phyloP scores from a whole-genome alignment of 2,113 vertebrate genomes.

The Sinocyclocheilus anophthalmus region DNA sequence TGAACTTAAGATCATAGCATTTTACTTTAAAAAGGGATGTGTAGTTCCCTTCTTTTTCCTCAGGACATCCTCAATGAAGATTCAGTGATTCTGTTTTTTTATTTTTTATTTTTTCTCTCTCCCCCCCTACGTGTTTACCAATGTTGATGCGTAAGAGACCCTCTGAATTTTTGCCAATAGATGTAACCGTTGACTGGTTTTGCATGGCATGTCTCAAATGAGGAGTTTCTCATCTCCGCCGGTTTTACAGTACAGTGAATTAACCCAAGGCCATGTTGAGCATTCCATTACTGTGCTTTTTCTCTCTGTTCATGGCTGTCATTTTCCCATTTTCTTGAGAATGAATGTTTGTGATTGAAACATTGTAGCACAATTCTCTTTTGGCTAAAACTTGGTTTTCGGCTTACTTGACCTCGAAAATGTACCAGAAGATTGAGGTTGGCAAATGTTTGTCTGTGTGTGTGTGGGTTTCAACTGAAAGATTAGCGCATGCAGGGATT shows the following conservation, averaged over 20 bases:
- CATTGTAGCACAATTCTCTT: neutral
- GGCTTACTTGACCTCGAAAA: neutral
- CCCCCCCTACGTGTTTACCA: too few relatives aligned
- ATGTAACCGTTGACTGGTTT: neutral
- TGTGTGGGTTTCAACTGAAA: neutral
- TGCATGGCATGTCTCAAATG: neutral
- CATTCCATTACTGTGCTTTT: neutral
- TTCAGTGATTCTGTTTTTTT: too few relatives aligned
- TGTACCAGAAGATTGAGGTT: neutral
- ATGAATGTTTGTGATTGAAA: neutral
- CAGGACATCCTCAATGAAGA: too few relatives aligned
- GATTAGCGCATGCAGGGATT: neutral
- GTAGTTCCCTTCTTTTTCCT: too few relatives aligned
- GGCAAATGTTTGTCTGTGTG: slow-evolving; percentile 1
- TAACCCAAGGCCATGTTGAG: neutral
- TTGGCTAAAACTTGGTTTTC: slow-evolving; percentile 1
- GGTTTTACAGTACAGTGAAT: neutral
- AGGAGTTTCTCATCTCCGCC: neutral
- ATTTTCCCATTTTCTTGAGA: neutral
- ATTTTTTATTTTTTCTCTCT: too few relatives aligned
- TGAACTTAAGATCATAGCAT: too few relatives aligned
- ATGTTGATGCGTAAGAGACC: neutral
- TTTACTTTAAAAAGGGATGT: too few relatives aligned
- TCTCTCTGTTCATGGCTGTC: neutral
- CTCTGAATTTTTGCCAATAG: neutral